These are phyloP conservation scores for Barypeithes pellucidus DNA, from an alignment of 2,888 invertebrate genomes.

Conservation along the genomic window DNA sequence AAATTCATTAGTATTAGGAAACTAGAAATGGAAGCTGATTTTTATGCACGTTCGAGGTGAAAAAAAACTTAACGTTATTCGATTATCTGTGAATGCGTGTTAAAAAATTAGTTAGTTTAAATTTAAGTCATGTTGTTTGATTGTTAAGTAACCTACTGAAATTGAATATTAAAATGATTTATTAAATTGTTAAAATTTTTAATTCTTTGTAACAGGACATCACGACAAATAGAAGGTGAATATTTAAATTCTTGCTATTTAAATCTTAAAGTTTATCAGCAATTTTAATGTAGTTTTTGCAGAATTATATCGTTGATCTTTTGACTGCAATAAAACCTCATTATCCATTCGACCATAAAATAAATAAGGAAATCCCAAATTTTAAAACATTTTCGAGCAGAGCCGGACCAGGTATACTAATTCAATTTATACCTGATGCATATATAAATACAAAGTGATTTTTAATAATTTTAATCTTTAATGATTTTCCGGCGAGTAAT, in stretches of 20 bases:
- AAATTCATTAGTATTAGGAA: slow-evolving; percentile 25
- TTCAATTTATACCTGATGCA: no score
- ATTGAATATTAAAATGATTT: slow-evolving; percentile 50
- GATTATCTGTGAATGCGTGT: not conserved
- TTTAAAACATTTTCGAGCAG: no score
- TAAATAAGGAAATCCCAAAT: no score
- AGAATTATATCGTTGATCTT: no score
- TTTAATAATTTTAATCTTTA: no score
- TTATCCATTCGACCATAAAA: no score
- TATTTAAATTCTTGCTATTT: not conserved
- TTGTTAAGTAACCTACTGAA: not conserved
- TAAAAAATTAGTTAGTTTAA: slow-evolving; percentile 15
- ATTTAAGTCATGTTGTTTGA: not conserved
- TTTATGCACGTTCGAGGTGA: not conserved
- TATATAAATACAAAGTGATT: no score
- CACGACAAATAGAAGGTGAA: not conserved
- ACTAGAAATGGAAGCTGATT: slow-evolving; percentile 1
- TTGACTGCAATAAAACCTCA: no score
- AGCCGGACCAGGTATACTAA: no score
- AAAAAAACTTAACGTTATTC: not conserved
- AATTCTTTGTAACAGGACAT: slow-evolving; percentile 46
- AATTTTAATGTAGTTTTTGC: no score
- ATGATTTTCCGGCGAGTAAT: no score
- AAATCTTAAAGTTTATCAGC: not conserved
- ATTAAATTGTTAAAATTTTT: slow-evolving; percentile 54